A percentile compares a stretch with the other conserved stretches of the same genome.
Conservation (phyloP, 2,113 vertebrate genomes). For the Acanthisitta chloris region DNA sequence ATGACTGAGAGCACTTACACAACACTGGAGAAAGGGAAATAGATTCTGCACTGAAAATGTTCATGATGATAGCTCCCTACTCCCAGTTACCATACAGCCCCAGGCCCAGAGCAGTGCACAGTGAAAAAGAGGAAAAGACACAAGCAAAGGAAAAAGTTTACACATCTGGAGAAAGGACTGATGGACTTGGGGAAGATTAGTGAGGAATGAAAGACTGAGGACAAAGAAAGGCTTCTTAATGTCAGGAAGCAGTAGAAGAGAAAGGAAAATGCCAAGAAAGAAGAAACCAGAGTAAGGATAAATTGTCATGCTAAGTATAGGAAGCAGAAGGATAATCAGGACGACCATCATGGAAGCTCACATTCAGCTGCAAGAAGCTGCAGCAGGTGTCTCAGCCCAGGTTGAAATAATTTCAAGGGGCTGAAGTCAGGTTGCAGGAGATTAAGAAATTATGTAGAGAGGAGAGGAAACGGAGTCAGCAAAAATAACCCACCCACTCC, state of each 20-base stretch:
- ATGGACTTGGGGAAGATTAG: background rate
- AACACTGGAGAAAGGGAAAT: background rate
- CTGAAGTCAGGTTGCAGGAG: background rate
- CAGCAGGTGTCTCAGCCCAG: background rate
- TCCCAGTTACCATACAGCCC: background rate
- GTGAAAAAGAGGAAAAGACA: background rate
- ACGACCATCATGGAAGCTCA: background rate
- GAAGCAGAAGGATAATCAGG: background rate
- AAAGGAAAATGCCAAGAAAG: background rate
- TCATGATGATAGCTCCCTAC: background rate
- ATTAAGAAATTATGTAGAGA: background rate
- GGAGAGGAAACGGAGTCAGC: conserved; percentile 20
- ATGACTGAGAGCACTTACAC: background rate
- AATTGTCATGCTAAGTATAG: background rate
- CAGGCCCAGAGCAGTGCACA: background rate
- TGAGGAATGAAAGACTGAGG: background rate
- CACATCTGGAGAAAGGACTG: background rate
- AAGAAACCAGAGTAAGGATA: background rate
- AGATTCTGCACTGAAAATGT: background rate
- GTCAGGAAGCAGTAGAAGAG: background rate
- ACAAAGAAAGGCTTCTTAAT: background rate
- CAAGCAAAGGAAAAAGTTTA: background rate
- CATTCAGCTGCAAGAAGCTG: background rate
- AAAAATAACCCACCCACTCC: conserved; percentile 15
- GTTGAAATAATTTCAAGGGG: background rate